Base-by-base conservation (phyloP, 2,113 vertebrate species). In the Notiomystis cincta region DNA sequence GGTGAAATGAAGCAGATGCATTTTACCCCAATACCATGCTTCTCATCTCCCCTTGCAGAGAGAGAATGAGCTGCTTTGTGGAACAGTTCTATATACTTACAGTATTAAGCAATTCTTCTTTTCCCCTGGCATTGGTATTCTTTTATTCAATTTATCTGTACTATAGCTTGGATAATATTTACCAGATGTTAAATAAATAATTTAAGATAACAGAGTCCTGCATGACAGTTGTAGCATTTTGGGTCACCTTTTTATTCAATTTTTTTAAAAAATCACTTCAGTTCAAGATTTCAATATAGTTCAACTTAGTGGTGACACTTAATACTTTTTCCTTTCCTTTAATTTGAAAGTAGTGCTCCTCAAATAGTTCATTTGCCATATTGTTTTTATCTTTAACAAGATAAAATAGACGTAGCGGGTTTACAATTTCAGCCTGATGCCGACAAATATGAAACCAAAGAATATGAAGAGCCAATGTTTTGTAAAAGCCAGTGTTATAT, bases 121-220 rank as follows among this genome's bases (percentile, higher is more conserved):
- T 94, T 88, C 94, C 96, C 93, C 69, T 94, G 97, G 95, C 96
- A 94, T 93, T 92, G 92, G 93, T 95, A 97, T 96, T 97, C 96
- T 97, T 96, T 97, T 96, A 97, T 97, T 96, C 97, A 96, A 96
- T 97, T 96, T 97, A 97, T 97, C 96, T 97, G 89, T 90, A 86
- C 92, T 96, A 92, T 95, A 96, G 92, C 94, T 95, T 87, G 92
- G 65, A 65, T 97, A 98, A 98, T 97, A 92, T 96, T 97, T 97
- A 96, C 97, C 98, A 98, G 97, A 98, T 98, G 98, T 97, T 92
- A 95, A 96, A 97, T 96, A 95, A 97, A 97, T 97, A 97, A 98
- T 95, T 94, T 96, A 96, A 73, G 64, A 95, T 77, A 92, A 85
- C 96, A 95, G 94, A 92, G 94, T 97, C 91, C 95, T 33, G 35